These are phyloP conservation scores for Epizoanthus scotinus DNA, from an alignment of 92 coral and sea anemone genomes.

Conservation along the genomic window DNA sequence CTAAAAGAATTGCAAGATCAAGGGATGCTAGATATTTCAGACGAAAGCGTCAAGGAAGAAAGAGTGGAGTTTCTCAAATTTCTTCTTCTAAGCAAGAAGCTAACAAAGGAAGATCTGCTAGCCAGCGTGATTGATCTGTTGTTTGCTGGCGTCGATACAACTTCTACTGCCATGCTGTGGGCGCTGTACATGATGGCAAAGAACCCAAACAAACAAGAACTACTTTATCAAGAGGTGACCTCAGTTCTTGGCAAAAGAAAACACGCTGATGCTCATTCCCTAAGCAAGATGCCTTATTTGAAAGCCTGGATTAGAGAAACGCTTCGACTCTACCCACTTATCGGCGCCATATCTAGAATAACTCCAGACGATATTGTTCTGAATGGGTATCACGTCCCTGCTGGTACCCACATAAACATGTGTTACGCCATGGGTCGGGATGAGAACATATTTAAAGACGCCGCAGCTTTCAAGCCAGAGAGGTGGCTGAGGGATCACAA, in stretches of 20 bases:
- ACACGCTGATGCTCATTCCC: slow-evolving; percentile 32
- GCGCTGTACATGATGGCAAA: slow-evolving; percentile 65
- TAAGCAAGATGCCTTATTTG: slow-evolving; percentile 62
- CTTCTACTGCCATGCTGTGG: slow-evolving; percentile 79
- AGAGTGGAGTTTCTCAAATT: slow-evolving; percentile 57
- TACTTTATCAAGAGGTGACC: slow-evolving; percentile 33
- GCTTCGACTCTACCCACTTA: slow-evolving; percentile 67
- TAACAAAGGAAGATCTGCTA: slow-evolving; percentile 55
- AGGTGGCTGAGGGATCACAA: no score
- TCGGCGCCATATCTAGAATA: slow-evolving; percentile 13
- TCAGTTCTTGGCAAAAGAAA: slow-evolving; percentile 5
- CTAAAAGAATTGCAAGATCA: slow-evolving; percentile 39
- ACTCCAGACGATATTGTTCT: slow-evolving; percentile 49
- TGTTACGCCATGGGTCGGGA: no score
- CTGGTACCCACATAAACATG: slow-evolving; percentile 32
- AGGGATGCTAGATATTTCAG: background rate
- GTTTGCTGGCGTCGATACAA: slow-evolving; percentile 44
- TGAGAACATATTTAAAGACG: no score
- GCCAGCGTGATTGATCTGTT: no score
- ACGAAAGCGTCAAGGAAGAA: background rate
- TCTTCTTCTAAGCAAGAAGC: slow-evolving; percentile 52
- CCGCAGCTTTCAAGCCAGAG: no score
- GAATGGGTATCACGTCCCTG: slow-evolving; percentile 54
- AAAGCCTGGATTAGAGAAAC: slow-evolving; percentile 72
- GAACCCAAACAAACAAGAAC: slow-evolving; percentile 65